phyloP scores from a whole-genome alignment of 2,797 vertebrate species.

The Pachyuromys duprasi region DNA sequence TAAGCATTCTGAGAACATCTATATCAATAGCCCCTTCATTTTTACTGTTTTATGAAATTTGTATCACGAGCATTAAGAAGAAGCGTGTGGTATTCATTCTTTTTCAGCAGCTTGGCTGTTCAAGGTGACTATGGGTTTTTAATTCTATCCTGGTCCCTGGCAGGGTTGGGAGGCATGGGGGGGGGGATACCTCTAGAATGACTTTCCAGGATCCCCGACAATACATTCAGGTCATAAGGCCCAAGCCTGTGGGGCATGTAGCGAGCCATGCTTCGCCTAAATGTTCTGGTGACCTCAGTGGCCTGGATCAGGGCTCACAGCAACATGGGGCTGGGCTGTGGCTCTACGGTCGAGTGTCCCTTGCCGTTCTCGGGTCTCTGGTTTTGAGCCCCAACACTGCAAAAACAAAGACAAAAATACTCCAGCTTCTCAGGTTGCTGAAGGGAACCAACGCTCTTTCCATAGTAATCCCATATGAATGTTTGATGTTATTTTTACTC shows the following conservation, averaged over 20 bases:
- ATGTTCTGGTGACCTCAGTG: neutral
- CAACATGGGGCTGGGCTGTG: neutral
- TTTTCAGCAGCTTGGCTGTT: neutral
- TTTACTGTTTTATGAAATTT: neutral
- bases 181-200: too few relatives aligned
- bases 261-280: neutral
- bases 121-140: neutral
- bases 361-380: neutral
- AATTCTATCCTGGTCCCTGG: neutral
- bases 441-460: neutral
- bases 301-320: neutral
- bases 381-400: neutral
- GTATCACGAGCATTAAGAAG: neutral
- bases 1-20: neutral
- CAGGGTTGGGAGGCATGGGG: neutral
- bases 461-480: neutral
- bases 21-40: neutral
- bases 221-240: neutral
- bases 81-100: neutral
- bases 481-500: neutral
- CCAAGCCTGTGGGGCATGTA: neutral
- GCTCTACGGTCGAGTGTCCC: neutral
- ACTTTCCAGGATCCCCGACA: neutral
- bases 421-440: neutral
- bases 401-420: neutral